A percentile compares a stretch with the other conserved stretches of the same genome.
These are phyloP conservation scores for Pelvicachromis taeniatus DNA, from an alignment of 2,113 vertebrate genomes.

Conservation along the genomic window DNA sequence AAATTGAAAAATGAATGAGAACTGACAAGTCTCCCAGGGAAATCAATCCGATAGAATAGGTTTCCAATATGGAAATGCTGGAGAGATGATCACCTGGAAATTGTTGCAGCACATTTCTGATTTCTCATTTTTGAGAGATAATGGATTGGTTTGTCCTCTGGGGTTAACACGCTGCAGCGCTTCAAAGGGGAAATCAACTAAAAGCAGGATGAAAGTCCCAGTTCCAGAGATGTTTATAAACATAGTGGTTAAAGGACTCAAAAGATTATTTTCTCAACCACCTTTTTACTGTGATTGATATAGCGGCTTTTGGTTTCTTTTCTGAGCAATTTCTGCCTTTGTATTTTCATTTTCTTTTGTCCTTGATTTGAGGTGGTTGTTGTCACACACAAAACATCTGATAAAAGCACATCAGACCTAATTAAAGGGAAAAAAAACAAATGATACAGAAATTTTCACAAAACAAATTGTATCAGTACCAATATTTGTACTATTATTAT, in stretches of 20 bases:
- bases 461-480: neutral
- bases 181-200: neutral
- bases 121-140: slow-evolving; percentile 35
- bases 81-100: slow-evolving; percentile 65
- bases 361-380: neutral
- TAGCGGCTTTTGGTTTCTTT: neutral
- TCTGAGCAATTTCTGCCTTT: neutral
- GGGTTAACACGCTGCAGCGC: neutral
- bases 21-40: slow-evolving; percentile 58
- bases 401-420: neutral
- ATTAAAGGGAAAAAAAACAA: neutral
- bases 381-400: neutral
- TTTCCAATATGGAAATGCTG: slow-evolving; percentile 59
- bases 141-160: slow-evolving; percentile 49
- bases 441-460: neutral
- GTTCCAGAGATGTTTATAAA: neutral
- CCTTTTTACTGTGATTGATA: neutral
- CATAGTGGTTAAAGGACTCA: neutral
- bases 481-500: neutral
- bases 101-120: slow-evolving; percentile 4
- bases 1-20: slow-evolving; percentile 72
- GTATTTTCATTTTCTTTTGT: neutral
- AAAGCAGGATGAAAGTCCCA: slow-evolving; percentile 15
- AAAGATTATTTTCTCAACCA: neutral
- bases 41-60: slow-evolving; percentile 61